Evolutionary conservation across 2,113 vertebrate genomes (phyloP), one percentile per base, ranked within the genome.

Genomic region (Eclectus roratus): DNA sequence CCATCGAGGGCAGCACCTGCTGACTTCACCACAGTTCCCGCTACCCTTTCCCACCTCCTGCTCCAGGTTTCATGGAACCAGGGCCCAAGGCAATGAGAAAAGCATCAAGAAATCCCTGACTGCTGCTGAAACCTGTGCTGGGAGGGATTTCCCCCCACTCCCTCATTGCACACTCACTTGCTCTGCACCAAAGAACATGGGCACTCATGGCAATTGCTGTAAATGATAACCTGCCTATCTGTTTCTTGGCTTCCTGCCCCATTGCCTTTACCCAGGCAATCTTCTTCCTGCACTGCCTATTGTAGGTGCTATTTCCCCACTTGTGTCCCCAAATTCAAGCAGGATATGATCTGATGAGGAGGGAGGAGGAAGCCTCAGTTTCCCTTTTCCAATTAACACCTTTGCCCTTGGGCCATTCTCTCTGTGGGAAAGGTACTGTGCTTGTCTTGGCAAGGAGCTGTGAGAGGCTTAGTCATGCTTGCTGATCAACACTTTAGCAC

Each of bases 1-100:
- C 49, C 4, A 3, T 66, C 4, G 6, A 6, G 7, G 9, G 29
- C 41, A n/a, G 74, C n/a, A 68, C 19, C 25, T 2, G 0, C 24
- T 44, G 29, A 49, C 25, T 37, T 70, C 79, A 46, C 58, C 2
- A 1, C 46, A 37, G 29, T 18, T 68, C n/a, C 39, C n/a, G 6
- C 44, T 39, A 16, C 35, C 10, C 33, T 91, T 55, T 27, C 50
- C 39, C 60, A 53, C 73, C 53, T 87, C 50, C 58, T 68, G 58
- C 74, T 88, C 23, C 41, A 23, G 37, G 25, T 88, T 73, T n/a
- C 74, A 80, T 17, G 0, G 1, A 80, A 43, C 23, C 17, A 5
- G 37, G 37, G 31, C 43, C 64, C 63, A 49, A 79, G 35, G 33
- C 73, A 71, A 31, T 13, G 46, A 74, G 31, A 35, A 72, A 6